Base-by-base conservation (phyloP, 2,797 vertebrate genomes). In the Enteromius viviparus region DNA sequence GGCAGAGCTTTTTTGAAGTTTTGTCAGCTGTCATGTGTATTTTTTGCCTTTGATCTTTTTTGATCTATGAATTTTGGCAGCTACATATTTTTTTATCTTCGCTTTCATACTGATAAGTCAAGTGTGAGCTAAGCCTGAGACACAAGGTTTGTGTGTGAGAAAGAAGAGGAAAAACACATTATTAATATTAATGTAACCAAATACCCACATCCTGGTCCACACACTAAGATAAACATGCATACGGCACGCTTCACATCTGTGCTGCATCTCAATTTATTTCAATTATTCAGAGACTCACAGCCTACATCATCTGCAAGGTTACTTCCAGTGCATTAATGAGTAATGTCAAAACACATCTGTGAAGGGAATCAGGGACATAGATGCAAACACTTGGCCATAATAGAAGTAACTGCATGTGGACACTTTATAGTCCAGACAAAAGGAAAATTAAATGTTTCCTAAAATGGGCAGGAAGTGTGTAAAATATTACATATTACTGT, bases 171-270 rank as follows among this genome's bases (percentile, higher is more conserved):
- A 9, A 45, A 81, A 80, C 74, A 80, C 74, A 60, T 32, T 47
- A 85, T 85, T 68, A 88, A 85, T 85, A 85, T 85, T 87, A 85
- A 88, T 84, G 78, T 58, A 84, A 58, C 71, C 77, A 78, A 85
- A 85, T 83, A 72, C 53, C 49, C 84, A 51, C 78, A 84, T 82
- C 62, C 47, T 23, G 47, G 68, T 78, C 45, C 32, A 74, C 83
- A 65, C 77, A 66, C 58, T 65, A 85, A 85, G 70, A 80, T 62
- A 81, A 75, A 78, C 78, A 81, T 72, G 65, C 84, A 80, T 64
- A 60, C 40, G n/a, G 69, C 68, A 74, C 76, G 77, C 66, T 82
- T 84, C 76, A 84, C 74, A 87, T 86, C 80, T 85, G 86, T 81
- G 80, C 69, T 79, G 75, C 81, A 85, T 76, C 78, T 82, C 70